These are phyloP conservation scores for Folsomia manolachei DNA, from an alignment of 2,888 invertebrate species.

Conservation along the genomic window DNA sequence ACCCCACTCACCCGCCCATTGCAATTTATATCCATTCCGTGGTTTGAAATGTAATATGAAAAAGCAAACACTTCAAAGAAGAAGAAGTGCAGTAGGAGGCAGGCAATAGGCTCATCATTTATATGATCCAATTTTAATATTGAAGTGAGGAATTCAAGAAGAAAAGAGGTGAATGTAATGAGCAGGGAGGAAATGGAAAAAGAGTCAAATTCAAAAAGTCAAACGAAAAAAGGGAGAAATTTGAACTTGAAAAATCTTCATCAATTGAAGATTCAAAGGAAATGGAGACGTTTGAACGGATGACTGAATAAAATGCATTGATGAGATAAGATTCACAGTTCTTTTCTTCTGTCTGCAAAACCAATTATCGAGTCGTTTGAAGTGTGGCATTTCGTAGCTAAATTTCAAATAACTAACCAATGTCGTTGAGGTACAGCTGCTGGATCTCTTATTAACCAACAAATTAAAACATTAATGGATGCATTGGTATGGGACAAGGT, in stretches of 20 bases:
- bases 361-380: no score
- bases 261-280: not conserved
- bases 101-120: not conserved
- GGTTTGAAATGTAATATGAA: not conserved
- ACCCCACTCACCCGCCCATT: not conserved
- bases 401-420: no score
- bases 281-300: not conserved
- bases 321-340: not conserved
- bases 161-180: conserved; percentile 6
- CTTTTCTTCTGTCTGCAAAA: not conserved
- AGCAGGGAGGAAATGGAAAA: not conserved
- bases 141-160: not conserved
- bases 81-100: no score
- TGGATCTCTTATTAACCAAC: no score
- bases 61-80: not conserved
- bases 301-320: not conserved
- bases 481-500: no score
- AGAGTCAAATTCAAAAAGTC: not conserved
- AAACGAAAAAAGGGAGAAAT: not conserved
- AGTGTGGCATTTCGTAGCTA: no score
- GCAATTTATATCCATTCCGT: not conserved
- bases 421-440: no score
- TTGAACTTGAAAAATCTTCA: not conserved
- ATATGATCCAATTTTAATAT: not conserved
- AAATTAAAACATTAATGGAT: no score